A percentile compares a stretch with the other conserved stretches of the same genome.
Conservation (phyloP, 2,113 vertebrate species). For the Oreochromis spilurus region DNA sequence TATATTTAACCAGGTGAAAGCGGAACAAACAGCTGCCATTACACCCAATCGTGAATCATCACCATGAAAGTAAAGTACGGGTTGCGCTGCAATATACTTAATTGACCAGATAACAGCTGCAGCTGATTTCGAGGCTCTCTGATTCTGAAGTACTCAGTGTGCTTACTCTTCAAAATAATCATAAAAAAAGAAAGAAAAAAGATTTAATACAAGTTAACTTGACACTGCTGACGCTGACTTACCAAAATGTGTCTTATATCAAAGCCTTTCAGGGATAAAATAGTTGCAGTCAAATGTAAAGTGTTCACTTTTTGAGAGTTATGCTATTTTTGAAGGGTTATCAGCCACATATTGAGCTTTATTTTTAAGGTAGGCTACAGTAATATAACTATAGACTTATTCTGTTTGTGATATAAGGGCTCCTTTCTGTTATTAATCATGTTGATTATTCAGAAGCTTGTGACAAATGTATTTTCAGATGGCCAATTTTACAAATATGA, state of each 20-base stretch:
- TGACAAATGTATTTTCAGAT: not conserved
- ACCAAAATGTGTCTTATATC: not conserved
- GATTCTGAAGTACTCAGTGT: not conserved
- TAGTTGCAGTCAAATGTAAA: not conserved
- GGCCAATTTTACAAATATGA: not conserved
- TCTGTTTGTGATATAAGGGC: not conserved
- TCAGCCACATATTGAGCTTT: not conserved
- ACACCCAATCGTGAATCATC: not conserved
- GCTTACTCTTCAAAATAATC: not conserved
- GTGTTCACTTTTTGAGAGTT: not conserved
- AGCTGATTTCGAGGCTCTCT: not conserved
- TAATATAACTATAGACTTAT: not conserved
- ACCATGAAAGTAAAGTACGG: not conserved
- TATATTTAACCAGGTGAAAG: not conserved
- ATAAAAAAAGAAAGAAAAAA: not conserved
- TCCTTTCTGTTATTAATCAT: not conserved
- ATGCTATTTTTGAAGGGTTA: not conserved
- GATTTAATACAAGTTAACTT: not conserved
- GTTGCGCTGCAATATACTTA: not conserved
- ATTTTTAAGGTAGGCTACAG: not conserved
- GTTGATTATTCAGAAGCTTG: not conserved
- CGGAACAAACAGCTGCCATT: slow-evolving; percentile 5
- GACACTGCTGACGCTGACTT: not conserved
- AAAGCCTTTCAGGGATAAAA: not conserved
- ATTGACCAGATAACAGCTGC: not conserved